phyloP scores from a whole-genome alignment of 2,113 vertebrate genomes.

The Alectura lathami region DNA sequence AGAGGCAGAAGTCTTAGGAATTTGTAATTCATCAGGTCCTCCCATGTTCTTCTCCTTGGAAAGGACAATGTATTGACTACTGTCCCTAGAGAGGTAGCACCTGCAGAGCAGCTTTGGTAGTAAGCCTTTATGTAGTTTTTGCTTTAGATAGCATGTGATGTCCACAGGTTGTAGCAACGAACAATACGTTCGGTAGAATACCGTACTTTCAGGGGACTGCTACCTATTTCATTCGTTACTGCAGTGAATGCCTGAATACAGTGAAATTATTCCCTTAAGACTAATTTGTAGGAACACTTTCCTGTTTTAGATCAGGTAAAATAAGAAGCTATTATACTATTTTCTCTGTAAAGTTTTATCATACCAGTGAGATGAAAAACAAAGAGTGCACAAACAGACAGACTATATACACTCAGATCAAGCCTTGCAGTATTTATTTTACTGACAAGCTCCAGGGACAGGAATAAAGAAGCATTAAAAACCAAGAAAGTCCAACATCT shows the following conservation, averaged over 20 bases:
- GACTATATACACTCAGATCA: neutral
- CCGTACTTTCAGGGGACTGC: neutral
- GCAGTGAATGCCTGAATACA: neutral
- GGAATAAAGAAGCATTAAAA: slow-evolving; percentile 18
- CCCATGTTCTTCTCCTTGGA: neutral
- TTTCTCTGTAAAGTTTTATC: neutral
- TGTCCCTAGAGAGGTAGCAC: neutral
- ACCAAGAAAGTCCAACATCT: neutral
- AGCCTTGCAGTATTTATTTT: neutral
- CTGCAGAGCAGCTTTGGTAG: neutral
- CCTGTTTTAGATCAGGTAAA: neutral
- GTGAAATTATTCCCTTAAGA: neutral
- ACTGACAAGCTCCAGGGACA: neutral
- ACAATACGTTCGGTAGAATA: neutral
- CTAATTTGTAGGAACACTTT: neutral
- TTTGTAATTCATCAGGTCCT: neutral
- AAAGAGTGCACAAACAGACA: neutral
- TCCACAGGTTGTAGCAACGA: neutral
- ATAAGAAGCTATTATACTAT: neutral
- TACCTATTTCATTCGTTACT: neutral
- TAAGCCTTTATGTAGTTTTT: neutral
- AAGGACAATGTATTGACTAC: neutral
- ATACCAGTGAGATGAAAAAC: slow-evolving; percentile 10
- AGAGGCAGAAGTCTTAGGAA: neutral
- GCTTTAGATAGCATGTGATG: neutral